Conservation (phyloP, 2,113 vertebrate genomes). For the Porphyrio hochstetteri region DNA sequence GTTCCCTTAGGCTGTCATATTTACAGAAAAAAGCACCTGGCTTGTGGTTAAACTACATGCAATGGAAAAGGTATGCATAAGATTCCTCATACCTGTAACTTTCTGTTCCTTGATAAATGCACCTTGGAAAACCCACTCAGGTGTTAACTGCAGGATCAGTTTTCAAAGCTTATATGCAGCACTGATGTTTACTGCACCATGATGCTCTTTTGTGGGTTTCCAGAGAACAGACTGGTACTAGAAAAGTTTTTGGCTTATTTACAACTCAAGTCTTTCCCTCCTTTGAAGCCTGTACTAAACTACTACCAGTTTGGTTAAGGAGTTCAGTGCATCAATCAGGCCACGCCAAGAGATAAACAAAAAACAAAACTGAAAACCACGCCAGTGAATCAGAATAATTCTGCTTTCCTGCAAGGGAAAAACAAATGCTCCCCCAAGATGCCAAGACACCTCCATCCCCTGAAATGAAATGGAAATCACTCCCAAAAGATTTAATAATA, state of each 20-base stretch:
- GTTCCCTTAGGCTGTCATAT: neutral
- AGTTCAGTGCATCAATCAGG: neutral
- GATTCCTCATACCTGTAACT: too few relatives aligned
- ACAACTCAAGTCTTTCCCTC: neutral
- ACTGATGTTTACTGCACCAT: fast-evolving
- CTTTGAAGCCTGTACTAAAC: too few relatives aligned
- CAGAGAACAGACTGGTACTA: neutral
- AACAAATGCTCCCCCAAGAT: neutral
- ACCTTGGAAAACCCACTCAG: neutral
- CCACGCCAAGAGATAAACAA: neutral
- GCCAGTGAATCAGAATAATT: neutral
- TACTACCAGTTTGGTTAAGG: neutral
- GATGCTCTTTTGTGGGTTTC: neutral
- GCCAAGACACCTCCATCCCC: neutral
- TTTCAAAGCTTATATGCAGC: too few relatives aligned
- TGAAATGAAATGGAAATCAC: neutral
- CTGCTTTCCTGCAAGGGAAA: too few relatives aligned
- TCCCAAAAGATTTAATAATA: neutral
- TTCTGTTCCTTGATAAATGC: neutral
- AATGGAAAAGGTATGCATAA: neutral
- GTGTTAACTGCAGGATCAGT: fast-evolving
- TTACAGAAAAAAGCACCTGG: neutral
- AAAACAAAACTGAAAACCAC: neutral
- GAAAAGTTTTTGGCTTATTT: too few relatives aligned
- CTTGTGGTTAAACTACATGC: neutral